Percentiles rank a stretch among this genome's conserved stretches.
Evolutionary conservation across 2,888 invertebrate species (phyloP).

Genomic region (Psylliodes chrysocephalus): DNA sequence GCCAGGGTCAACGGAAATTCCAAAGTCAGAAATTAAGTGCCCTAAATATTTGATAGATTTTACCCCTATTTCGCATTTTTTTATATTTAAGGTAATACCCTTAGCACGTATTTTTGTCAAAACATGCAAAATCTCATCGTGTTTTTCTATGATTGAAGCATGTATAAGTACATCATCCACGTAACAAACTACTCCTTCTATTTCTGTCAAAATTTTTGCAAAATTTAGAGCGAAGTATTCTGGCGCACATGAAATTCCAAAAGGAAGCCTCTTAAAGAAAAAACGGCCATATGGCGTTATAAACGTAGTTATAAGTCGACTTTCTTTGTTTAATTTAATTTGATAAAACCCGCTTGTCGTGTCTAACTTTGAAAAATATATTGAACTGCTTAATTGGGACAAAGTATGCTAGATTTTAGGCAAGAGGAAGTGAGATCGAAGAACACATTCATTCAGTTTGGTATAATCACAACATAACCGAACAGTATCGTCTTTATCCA

Average conservation of each 20-base stretch:
- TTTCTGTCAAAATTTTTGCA: constrained; percentile 27
- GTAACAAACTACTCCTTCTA: constrained; percentile 36
- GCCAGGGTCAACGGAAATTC: constrained; percentile 39
- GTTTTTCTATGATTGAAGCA: constrained; percentile 42
- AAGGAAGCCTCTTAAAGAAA: constrained; percentile 35
- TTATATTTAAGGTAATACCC: constrained; percentile 44
- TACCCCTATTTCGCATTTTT: constrained; percentile 46
- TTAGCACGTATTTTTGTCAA: constrained; percentile 41
- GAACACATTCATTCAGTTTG: constrained; percentile 35
- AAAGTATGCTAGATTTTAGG: constrained; percentile 47
- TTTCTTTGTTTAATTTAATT: constrained; percentile 14
- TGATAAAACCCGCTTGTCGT: constrained; percentile 21
- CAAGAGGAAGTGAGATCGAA: constrained; percentile 19
- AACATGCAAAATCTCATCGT: constrained; percentile 43
- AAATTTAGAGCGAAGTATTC: constrained; percentile 33
- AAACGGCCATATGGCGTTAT: constrained; percentile 36
- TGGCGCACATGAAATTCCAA: constrained; percentile 38
- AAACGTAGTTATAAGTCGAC: constrained; percentile 9
- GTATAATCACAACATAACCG: constrained; percentile 41
- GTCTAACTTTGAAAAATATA: constrained; percentile 40
- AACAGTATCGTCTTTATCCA: constrained; percentile 12
- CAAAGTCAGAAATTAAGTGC: constrained; percentile 44
- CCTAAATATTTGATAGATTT: constrained; percentile 39
- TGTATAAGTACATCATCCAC: constrained; percentile 38
- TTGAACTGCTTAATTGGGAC: too few species aligned